These are phyloP conservation scores for Dissostichus mawsoni DNA, from an alignment of 2,113 vertebrate species.

Conservation along the genomic window DNA sequence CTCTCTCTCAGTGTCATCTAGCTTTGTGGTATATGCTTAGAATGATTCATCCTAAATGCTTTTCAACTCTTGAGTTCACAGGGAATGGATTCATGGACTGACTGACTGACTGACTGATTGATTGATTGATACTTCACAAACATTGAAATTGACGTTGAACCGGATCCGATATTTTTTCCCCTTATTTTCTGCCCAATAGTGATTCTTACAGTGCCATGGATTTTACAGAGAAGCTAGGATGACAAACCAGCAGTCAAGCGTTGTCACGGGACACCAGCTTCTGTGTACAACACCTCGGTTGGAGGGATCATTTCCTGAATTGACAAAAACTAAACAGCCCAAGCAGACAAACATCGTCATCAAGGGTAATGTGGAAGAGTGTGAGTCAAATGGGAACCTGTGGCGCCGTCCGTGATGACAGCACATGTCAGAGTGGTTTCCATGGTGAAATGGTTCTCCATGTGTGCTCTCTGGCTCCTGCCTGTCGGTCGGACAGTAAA, in stretches of 20 bases:
- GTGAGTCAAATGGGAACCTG: slow-evolving; percentile 11
- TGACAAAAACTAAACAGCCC: slow-evolving; percentile 42
- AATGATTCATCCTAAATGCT: slow-evolving; percentile 1
- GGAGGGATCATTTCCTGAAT: slow-evolving; percentile 24
- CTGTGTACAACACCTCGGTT: slow-evolving; percentile 46
- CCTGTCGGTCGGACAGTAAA: not conserved
- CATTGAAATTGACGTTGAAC: no score
- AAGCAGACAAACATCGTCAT: slow-evolving; percentile 64
- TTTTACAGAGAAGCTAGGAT: slow-evolving; percentile 23
- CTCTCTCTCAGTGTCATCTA: slow-evolving; percentile 10
- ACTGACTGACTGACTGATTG: not conserved
- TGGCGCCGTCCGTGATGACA: slow-evolving; percentile 51
- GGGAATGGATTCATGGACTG: not conserved
- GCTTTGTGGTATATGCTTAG: not conserved
- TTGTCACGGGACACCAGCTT: slow-evolving; percentile 57
- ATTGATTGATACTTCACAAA: not conserved
- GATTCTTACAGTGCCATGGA: not conserved
- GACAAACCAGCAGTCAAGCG: slow-evolving; percentile 21
- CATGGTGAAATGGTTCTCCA: slow-evolving; percentile 52
- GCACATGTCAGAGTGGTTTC: slow-evolving; percentile 41
- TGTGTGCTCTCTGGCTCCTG: slow-evolving; percentile 33
- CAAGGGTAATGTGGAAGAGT: slow-evolving; percentile 4
- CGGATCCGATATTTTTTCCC: no score
- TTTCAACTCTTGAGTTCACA: not conserved
- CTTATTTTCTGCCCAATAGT: no score